A percentile compares a stretch with the other conserved stretches of the same genome.
These are phyloP conservation scores for Flexamia atlantica DNA, from an alignment of 2,888 invertebrate genomes.

Conservation along the genomic window DNA sequence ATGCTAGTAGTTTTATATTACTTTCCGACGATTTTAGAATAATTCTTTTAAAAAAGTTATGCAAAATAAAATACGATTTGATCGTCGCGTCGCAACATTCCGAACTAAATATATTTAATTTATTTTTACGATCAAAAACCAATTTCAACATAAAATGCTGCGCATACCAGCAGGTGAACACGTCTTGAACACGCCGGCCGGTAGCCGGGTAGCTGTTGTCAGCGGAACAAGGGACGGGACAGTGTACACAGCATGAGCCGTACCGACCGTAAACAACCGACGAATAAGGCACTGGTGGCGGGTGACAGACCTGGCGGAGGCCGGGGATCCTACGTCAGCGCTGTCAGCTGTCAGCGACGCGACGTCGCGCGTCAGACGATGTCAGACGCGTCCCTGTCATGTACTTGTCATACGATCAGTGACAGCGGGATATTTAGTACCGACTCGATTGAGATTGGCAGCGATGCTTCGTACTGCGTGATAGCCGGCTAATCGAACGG, in stretches of 20 bases:
- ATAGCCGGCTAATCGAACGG: not conserved
- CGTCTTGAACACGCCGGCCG: no score
- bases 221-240: not conserved
- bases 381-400: not conserved
- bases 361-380: not conserved
- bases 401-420: constrained; percentile 10
- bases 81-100: no score
- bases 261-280: not conserved
- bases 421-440: constrained; percentile 5
- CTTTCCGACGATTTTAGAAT: no score
- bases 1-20: no score
- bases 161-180: no score
- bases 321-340: not conserved
- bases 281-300: constrained; percentile 1
- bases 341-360: not conserved
- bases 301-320: not conserved
- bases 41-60: no score
- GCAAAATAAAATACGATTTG: no score
- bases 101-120: no score
- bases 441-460: not conserved
- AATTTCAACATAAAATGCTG: no score
- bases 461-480: not conserved
- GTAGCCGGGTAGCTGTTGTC: not conserved
- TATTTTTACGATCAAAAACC: no score
- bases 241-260: not conserved